Evolutionary conservation across 2,888 invertebrate species (phyloP).

Genomic region (Oscheius onirici): DNA sequence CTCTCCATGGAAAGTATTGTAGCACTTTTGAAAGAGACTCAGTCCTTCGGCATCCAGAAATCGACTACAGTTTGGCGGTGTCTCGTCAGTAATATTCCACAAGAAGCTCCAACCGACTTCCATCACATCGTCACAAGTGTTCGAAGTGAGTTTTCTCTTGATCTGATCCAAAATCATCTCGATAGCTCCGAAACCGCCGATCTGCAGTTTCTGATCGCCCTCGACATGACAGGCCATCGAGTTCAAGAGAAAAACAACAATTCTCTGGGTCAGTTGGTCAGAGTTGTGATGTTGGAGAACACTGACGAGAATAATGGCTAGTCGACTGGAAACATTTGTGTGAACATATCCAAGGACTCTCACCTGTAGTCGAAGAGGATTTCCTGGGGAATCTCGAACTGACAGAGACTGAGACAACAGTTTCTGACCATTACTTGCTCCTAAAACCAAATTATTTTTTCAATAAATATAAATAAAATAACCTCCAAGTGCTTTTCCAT

Average conservation of each 20-base stretch:
- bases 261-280: slow-evolving; percentile 88
- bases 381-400: slow-evolving; percentile 92
- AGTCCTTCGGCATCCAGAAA: slow-evolving; percentile 89
- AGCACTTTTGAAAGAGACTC: slow-evolving; percentile 87
- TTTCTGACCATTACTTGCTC: slow-evolving; percentile 85
- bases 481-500: slow-evolving; percentile 68
- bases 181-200: slow-evolving; percentile 87
- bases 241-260: slow-evolving; percentile 92
- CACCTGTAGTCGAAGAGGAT: slow-evolving; percentile 76
- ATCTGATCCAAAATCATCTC: slow-evolving; percentile 88
- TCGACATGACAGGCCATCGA: slow-evolving; percentile 96
- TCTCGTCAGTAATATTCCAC: slow-evolving; percentile 87
- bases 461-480: too few relatives aligned
- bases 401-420: slow-evolving; percentile 91
- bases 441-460: too few relatives aligned
- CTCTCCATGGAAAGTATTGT: slow-evolving; percentile 76
- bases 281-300: slow-evolving; percentile 73
- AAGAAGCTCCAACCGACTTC: slow-evolving; percentile 99
- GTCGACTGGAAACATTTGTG: slow-evolving; percentile 49
- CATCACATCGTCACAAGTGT: slow-evolving; percentile 90
- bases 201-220: slow-evolving; percentile 87
- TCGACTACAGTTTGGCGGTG: slow-evolving; percentile 88
- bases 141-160: slow-evolving; percentile 81
- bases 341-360: not conserved
- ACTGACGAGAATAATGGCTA: slow-evolving; percentile 66